These are phyloP conservation scores for Dolichoris vasculosae DNA, from an alignment of 1,140 invertebrate genomes.

Conservation along the genomic window DNA sequence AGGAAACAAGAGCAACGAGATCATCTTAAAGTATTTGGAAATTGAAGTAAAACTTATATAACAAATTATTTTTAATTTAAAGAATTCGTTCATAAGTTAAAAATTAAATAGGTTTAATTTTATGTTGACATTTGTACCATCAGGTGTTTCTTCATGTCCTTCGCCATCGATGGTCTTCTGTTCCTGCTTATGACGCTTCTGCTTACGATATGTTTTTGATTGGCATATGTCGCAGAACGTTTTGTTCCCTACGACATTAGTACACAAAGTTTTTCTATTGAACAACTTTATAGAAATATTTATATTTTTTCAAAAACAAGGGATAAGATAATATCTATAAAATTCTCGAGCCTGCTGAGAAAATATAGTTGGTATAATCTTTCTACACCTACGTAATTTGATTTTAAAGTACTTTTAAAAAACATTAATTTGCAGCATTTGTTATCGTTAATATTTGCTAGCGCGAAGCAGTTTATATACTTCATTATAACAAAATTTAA, in stretches of 20 bases:
- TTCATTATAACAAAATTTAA: not conserved
- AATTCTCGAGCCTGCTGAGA: slow-evolving; percentile 39
- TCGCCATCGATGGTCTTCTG: slow-evolving; percentile 77
- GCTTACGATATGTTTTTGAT: slow-evolving; percentile 81
- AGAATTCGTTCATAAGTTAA: not conserved
- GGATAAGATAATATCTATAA: not conserved
- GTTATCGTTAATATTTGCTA: slow-evolving; percentile 24
- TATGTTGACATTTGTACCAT: slow-evolving; percentile 43
- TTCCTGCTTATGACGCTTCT: slow-evolving; percentile 78
- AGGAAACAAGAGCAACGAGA: not conserved
- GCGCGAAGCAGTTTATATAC: not conserved
- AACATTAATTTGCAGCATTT: slow-evolving; percentile 19
- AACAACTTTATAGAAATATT: slow-evolving; percentile 8
- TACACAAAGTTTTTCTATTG: slow-evolving; percentile 53
- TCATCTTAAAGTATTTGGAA: not conserved
- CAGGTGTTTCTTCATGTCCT: slow-evolving; percentile 63
- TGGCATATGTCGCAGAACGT: slow-evolving; percentile 88
- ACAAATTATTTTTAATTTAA: slow-evolving; percentile 4
- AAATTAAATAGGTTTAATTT: slow-evolving; percentile 14
- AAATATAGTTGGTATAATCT: not conserved
- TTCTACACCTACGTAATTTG: not conserved
- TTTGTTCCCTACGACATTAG: slow-evolving; percentile 84
- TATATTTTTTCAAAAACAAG: slow-evolving; percentile 15
- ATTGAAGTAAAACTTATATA: not conserved
- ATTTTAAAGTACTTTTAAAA: slow-evolving; percentile 9